phyloP scores from a whole-genome alignment of 2,888 invertebrate species.

The Timema podura region DNA sequence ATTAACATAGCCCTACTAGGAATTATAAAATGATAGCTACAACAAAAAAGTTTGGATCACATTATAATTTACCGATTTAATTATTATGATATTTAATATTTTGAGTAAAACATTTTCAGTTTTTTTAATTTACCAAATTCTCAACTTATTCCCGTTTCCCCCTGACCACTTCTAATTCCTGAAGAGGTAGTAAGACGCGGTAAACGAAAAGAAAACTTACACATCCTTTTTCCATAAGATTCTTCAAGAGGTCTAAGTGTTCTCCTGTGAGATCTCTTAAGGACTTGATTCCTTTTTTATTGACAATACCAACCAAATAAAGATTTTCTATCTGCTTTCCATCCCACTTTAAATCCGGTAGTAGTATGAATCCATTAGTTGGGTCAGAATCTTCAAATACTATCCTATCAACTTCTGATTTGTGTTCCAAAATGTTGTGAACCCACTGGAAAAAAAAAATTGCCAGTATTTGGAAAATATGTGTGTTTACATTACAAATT shows the following conservation, averaged over 20 bases:
- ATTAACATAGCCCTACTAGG: too few relatives aligned
- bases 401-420: constrained; percentile 83
- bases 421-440: constrained; percentile 90
- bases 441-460: constrained; percentile 75
- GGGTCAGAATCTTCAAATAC: constrained; percentile 76
- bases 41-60: too few relatives aligned
- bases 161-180: too few relatives aligned
- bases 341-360: constrained; percentile 97
- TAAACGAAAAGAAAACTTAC: constrained; percentile 47
- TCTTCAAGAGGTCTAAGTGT: constrained; percentile 78
- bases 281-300: constrained; percentile 70
- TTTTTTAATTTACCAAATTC: too few relatives aligned
- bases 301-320: constrained; percentile 78
- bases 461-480: too few relatives aligned
- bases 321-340: constrained; percentile 69
- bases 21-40: too few relatives aligned
- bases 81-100: too few relatives aligned
- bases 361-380: constrained; percentile 76
- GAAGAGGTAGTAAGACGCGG: too few relatives aligned
- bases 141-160: too few relatives aligned
- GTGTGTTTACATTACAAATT: too few relatives aligned
- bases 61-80: too few relatives aligned
- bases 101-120: too few relatives aligned
- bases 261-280: constrained; percentile 73
- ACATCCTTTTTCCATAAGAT: constrained; percentile 70